Evolutionary conservation across 2,888 invertebrate genomes (phyloP), one percentile per base, ranked within the genome.

Genomic region (Auanema sp.): DNA sequence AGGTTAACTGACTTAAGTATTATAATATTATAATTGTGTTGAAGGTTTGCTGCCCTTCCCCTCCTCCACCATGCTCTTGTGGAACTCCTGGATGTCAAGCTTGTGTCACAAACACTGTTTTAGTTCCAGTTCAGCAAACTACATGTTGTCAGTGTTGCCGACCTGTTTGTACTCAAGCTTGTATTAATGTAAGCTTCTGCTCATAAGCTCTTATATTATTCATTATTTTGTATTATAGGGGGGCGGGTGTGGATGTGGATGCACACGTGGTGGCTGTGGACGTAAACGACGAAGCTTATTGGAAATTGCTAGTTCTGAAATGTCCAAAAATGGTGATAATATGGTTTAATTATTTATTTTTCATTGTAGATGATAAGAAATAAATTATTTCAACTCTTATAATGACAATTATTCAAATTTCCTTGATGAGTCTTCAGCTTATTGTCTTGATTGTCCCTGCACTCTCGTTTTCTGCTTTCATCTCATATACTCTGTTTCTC

Each of bases 91-190:
- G 69, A 18, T 72, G 71, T 54, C 58, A 64, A 55, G 60, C 58
- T 43, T 74, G 74, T 56, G 60, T 60, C 11, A 65, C 68, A 24
- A 71, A 74, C 51, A 74, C 74, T 18, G 69, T 71, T 53, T 55
- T 66, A 6, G 71, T 71, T 12, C 73, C 73, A 49, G 73, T 75
- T 2, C 71, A 69, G 23, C 65, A 64, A 10, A 70, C 72, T 12
- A 75, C 72, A 2, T 77, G 77, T 54, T 77, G 77, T 59, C 71
- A 68, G 56, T 77, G 77, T 50, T 77, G 77, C 51, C 75, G 71
- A 43, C 77, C 77, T 33, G 75, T 77, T 6, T 77, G 77, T 52
- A 75, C 77, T 5, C 68, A 71, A 44, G 77, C 77, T 24, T 77
- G 77, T 62, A 68, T 73, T 0, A 70, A 74, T 44, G 74, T 71